Evolutionary conservation across 2,113 vertebrate genomes (phyloP), one percentile per base, ranked within the genome.

Genomic region (Gambusia affinis): DNA sequence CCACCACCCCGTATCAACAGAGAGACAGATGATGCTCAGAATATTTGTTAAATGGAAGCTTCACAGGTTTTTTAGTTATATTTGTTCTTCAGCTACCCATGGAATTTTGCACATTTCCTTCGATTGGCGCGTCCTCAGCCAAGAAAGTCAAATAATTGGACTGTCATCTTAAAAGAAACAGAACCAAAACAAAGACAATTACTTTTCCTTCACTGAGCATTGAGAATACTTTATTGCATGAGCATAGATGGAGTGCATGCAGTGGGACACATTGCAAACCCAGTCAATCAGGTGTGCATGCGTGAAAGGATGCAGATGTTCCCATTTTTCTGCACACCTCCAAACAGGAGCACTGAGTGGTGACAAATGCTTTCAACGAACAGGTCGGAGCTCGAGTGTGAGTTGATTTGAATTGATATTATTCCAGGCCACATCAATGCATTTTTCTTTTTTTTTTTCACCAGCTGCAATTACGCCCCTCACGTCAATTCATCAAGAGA

Each of bases 401-500:
- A 87, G 88, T 78, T 86, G 88, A 92, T 94, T 90, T 88, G 78
- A 92, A 93, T 87, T 90, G 86, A 92, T 93, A 88, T 88, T 85
- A 84, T 91, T 94, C 88, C 87, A 81, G 85, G 81, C 89, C 83
- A 92, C 93, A 94, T 92, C 88, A 83, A 92, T 92, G 92, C 86
- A 90, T 88, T 92, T 86, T 85, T 67, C 85, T 89, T 84, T 85
- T 92, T 88, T 84, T 85, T 92, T 88, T 90, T 92, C 85, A 86
- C 86, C 87, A 87, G 85, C 76, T 76, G 88, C 92, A 92, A 92
- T 95, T 93, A 92, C 82, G 77, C 81, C 88, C 81, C 87, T 86
- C 88, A 91, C 85, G 82, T 90, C 87, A 88, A 91, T 93, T 94
- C 91, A 93, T 94, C 92, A 93, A 70, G 87, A 87, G 91, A 94